These are phyloP conservation scores for Solenopsis invicta DNA, from an alignment of 1,140 invertebrate species.

Conservation along the genomic window DNA sequence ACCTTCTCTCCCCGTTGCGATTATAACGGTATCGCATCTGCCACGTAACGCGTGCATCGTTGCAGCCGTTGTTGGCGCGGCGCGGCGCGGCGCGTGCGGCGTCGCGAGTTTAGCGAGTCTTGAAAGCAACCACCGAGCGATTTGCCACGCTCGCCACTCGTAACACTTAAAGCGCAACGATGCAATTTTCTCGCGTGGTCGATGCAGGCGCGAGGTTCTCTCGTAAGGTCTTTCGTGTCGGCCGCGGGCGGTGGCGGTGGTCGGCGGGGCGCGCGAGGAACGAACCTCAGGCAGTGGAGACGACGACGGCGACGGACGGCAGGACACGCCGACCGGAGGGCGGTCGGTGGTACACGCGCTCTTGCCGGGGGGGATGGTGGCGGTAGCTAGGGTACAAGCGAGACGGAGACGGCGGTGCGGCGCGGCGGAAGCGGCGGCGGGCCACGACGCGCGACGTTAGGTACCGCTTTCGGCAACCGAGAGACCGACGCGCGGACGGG, in stretches of 20 bases:
- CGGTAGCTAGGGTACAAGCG: conserved; percentile 19
- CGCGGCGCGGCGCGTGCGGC: not conserved
- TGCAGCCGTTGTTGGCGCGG: not conserved
- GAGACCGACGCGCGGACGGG: conserved; percentile 46
- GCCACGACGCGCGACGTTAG: no score
- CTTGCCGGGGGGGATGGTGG: not conserved
- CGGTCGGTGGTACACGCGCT: no score
- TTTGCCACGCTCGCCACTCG: conserved; percentile 55
- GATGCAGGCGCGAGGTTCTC: conserved; percentile 68
- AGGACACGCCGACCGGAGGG: no score
- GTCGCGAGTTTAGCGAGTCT: conserved; percentile 8
- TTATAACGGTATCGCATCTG: not conserved
- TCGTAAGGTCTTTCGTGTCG: conserved; percentile 73
- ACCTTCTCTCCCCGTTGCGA: not conserved
- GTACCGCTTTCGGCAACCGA: conserved; percentile 76
- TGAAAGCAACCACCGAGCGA: conserved; percentile 49
- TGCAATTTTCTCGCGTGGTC: conserved; percentile 78
- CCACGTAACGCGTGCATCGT: not conserved
- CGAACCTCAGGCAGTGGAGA: conserved; percentile 33
- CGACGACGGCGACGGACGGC: no score
- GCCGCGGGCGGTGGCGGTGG: conserved; percentile 56
- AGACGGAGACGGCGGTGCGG: no score
- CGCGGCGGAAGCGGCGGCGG: no score
- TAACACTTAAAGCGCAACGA: conserved; percentile 73
- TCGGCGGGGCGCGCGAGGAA: not conserved